Evolutionary conservation across 2,888 invertebrate genomes (phyloP), one percentile per base, ranked within the genome.

Genomic region (Asteroscopus sphinx): DNA sequence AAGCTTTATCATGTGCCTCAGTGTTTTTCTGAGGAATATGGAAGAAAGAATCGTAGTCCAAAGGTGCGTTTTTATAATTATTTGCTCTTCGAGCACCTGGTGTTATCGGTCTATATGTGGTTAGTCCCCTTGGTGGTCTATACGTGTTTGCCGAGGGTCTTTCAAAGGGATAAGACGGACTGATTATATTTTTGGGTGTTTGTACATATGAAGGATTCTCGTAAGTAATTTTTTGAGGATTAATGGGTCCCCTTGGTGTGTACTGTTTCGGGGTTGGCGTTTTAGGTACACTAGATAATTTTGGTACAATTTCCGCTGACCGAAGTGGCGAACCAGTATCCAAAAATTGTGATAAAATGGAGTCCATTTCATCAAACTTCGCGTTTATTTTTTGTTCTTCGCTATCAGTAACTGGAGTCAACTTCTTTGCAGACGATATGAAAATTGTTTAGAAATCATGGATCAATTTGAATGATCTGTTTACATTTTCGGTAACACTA

Each of bases 1-100:
- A 30, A 3, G 76, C 74, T 48, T 73, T 68, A 30, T 78, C 59
- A 42, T 77, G 75, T 7, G 40, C 57, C 9, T 54, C 41, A 1
- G 51, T 37, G 17, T 61, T 15, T 17, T 44, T 59, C 15, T 47
- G 32, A 13, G 57, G 52, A n/a, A 12, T 56, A 33, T 55, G 61
- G 28, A 71, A 67, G 17, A 76, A 66, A 17, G 77, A 66, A 47
- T 68, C 45, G 32, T 68, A 67, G 42, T 67, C 57, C 13, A 55
- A 35, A 5, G 48, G 5, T 6, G 52, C 15, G 36, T 48, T 60
- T 47, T 65, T 49, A 17, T 39, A 8, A 8, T 48, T 54, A 12
- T 60, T 44, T 47, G 15, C 6, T 13, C 4, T 12, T 25, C 9
- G 33, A 26, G 30, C 5, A 13, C 3, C 7, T 48, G 15, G 42